Evolutionary conservation across 2,888 invertebrate genomes (phyloP).

Genomic region (Morpho helenor): DNA sequence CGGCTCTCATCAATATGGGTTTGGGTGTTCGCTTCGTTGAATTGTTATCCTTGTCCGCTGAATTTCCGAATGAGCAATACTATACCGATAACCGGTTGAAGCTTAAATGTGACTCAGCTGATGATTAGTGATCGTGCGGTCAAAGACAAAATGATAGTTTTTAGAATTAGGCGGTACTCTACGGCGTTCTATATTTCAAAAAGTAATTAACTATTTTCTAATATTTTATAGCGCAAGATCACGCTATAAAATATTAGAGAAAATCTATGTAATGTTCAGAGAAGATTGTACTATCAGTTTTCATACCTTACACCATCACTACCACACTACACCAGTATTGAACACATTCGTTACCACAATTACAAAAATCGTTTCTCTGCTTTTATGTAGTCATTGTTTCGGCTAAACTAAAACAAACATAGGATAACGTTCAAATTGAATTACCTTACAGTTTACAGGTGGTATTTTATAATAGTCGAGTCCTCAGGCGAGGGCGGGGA

Average conservation of each 20-base stretch:
- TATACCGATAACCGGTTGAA: too few relatives aligned
- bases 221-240: too few relatives aligned
- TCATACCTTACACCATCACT: too few relatives aligned
- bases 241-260: too few relatives aligned
- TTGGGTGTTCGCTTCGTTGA: conserved; percentile 16
- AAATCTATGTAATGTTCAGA: too few relatives aligned
- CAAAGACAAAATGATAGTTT: neutral
- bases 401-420: conserved; percentile 26
- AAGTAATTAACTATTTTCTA: neutral
- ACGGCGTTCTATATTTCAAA: neutral
- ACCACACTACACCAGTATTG: too few relatives aligned
- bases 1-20: conserved; percentile 51
- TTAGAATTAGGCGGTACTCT: neutral
- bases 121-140: neutral
- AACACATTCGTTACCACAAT: too few relatives aligned
- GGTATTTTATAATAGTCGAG: conserved; percentile 43
- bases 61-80: conserved; percentile 10
- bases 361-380: too few relatives aligned
- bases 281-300: too few relatives aligned
- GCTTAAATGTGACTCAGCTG: neutral
- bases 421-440: conserved; percentile 68
- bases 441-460: conserved; percentile 61
- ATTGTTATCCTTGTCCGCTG: conserved; percentile 9
- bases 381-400: too few relatives aligned
- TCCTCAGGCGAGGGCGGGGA: conserved; percentile 63